Base-by-base conservation (phyloP, 2,888 invertebrate species). In the Anaspis maculata region DNA sequence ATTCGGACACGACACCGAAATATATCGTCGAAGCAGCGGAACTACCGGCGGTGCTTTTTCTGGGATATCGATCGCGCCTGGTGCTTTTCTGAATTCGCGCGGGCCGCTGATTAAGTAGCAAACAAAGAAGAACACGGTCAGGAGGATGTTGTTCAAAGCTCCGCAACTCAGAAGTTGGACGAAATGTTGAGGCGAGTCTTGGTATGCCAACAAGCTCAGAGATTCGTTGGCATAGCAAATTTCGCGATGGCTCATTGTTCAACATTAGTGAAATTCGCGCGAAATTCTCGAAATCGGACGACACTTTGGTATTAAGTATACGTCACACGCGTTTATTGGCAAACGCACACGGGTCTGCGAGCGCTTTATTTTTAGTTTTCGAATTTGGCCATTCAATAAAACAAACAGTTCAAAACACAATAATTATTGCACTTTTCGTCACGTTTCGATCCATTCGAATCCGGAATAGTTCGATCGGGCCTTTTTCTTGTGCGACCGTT, bases 311-410 rank as follows among this genome's bases (percentile, higher is more conserved):
- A 6, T 19, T 19, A 5, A 9, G 19, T 5, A 19, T 6, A 6
- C 5, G 5, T 9, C 9, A 19, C 19, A 19, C 19, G 9, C 19
- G 9, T 19, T 9, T 6, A 9, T 19, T 19, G 5, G 9, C 5
- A 19, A 5, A 5, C 19, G 19, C 19, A 19, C 19, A 6, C 19
- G 5, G 5, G 9, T 6, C 9, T 19, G 19, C 9, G 19, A 19
- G 21, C 24, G 29, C 28, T 41, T 45, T 49, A 49, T 46, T 48
- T 48, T 49, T 49, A 48, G 46, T 44, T 37, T 32, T 37, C 40
- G 32, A 34, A 39, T 45, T 45, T 42, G 45, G 44, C 46, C 42
- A 39, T 38, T 34, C 34, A 27, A 31, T 31, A 24, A 36, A 19
- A n/a, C n/a, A n/a, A 19, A 15, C 25, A n/a, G n/a, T n/a, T n/a